Base-by-base conservation (phyloP, 2,113 vertebrate genomes). In the Pleuronectes platessa region DNA sequence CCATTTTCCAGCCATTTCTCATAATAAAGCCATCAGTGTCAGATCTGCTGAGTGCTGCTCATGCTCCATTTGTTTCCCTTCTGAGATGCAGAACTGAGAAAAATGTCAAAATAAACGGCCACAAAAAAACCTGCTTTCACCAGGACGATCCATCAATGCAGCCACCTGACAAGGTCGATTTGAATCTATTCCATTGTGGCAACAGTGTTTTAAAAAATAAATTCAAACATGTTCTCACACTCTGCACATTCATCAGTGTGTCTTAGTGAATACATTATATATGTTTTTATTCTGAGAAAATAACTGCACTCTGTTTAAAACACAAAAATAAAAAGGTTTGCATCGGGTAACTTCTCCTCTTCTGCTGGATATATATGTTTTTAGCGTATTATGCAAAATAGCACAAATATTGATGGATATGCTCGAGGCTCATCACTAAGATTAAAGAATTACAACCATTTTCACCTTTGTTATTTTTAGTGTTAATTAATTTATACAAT, bases 11-110 rank as follows among this genome's bases (percentile, higher is more conserved):
- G 58, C 35, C 62, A 82, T 80, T 83, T 71, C 23, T 78, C 79
- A 69, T 49, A 40, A 76, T 85, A 74, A 81, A 72, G 37, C 47
- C 67, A 20, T 75, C 72, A 64, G 60, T 70, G 77, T 88, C 70
- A 76, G 74, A 80, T 74, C 27, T 78, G 81, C 73, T 69, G 75
- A 83, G 78, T 3, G 49, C 54, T 15, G 63, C 74, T 67, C 5
- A 11, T 42, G 61, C 3, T 53, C 60, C 68, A 71, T 82, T 78
- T 79, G 71, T 68, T 69, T 79, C 54, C 24, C 37, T 45, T 71
- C 49, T 61, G 53, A 61, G 45, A 79, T 14, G 49, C 58, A 71
- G 20, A 68, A 61, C 61, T 63, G 59, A 51, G 51, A 71, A 47
- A 69, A 40, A 49, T 23, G 40, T 60, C 42, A 59, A 66, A 83